phyloP scores from a whole-genome alignment of 2,113 vertebrate genomes.

The Bagarius yarrelli region DNA sequence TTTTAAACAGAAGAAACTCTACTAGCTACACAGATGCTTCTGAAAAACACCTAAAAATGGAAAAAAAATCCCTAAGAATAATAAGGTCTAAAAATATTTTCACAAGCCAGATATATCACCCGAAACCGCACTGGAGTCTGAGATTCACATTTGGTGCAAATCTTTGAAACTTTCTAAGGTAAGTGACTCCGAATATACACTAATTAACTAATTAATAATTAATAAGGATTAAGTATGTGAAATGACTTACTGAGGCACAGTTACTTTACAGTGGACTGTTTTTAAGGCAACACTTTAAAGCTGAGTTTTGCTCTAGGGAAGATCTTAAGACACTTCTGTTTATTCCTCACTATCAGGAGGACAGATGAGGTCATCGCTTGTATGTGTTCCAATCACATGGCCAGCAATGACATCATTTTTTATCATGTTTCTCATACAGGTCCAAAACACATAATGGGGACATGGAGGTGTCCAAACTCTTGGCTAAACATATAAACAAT shows the following conservation, averaged over 20 bases:
- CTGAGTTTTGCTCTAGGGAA: slow-evolving; percentile 12
- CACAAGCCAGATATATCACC: not conserved
- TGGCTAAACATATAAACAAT: not conserved
- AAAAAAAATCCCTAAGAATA: not conserved
- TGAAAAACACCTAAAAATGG: not conserved
- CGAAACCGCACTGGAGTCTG: not conserved
- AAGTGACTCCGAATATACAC: not conserved
- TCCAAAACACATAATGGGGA: slow-evolving; percentile 33
- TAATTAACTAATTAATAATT: not conserved
- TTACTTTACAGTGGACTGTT: not conserved
- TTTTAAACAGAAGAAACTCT: not conserved
- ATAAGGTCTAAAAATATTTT: too few relatives aligned
- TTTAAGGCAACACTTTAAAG: not conserved
- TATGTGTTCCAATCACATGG: slow-evolving; percentile 45
- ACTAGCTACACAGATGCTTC: not conserved
- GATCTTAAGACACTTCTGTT: slow-evolving; percentile 3
- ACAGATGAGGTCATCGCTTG: slow-evolving; percentile 30
- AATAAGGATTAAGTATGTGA: slow-evolving; percentile 7
- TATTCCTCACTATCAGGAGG: slow-evolving; percentile 20
- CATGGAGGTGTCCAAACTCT: not conserved
- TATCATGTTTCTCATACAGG: slow-evolving; percentile 37
- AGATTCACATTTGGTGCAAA: not conserved
- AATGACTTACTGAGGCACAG: not conserved
- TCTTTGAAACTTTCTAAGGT: not conserved
- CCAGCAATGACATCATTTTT: slow-evolving; percentile 48